Base-by-base conservation (phyloP, 2,888 invertebrate species). In the Drosophila anomalipes region DNA sequence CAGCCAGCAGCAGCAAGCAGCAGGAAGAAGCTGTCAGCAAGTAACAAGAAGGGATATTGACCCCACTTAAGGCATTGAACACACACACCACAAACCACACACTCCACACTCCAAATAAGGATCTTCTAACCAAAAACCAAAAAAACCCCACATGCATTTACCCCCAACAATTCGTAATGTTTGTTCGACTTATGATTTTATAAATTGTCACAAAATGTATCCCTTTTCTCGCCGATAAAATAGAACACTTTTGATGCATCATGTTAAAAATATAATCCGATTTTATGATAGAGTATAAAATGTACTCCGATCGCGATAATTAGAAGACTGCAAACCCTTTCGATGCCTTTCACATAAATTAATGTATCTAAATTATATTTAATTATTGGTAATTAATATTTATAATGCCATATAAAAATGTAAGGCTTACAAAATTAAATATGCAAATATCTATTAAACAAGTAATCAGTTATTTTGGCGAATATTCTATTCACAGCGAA, bases 41-140 rank as follows among this genome's bases (percentile, higher is more conserved):
- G 26, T 37, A 56, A 28, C 54, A 28, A 56, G 12, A 39, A 56
- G 30, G 53, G 28, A 56, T 63, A 62, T 73, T 76, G 66, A 65
- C 70, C 64, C 41, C 63, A 52, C 52, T 35, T 52, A 19, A 61
- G 3, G 39, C 37, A 53, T 41, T 68, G 41, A 32, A 52, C 52
- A 30, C 58, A 22, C 22, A 70, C 28, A 19, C 56, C 37, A 22
- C 49, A 22, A 57, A 57, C 22, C 22, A 6, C 41, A 58, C 70
- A 22, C 39, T 4, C 26, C 22, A 12, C 26, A 39, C 39, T 22
- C 26, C 47, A 47, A 26, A 26, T 4, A 47, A 47, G 47, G 16
- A 47, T 47, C 47, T 26, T 26, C 26, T 16, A 26, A 16, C 14
- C 22, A 4, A 14, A 35, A 35, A 22, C 22, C 0, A 12, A 4